A percentile compares a stretch with the other conserved stretches of the same genome.
These are phyloP conservation scores for Drosophila biarmipes DNA, from an alignment of 1,140 invertebrate genomes.

Conservation along the genomic window DNA sequence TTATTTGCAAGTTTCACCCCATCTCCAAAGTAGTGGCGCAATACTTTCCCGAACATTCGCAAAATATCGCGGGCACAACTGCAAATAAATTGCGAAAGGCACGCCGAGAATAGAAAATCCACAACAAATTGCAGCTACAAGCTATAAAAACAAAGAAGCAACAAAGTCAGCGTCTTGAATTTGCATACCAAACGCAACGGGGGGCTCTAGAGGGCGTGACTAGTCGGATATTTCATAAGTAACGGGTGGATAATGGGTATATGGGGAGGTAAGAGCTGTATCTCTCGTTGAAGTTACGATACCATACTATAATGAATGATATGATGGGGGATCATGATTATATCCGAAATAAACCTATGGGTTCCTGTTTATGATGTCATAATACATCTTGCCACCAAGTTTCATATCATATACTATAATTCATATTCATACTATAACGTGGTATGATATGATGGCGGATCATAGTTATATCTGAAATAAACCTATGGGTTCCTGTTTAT, in stretches of 20 bases:
- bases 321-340: too few relatives aligned
- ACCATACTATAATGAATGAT: too few relatives aligned
- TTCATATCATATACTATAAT: too few relatives aligned
- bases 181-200: constrained; percentile 23
- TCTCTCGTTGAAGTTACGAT: too few relatives aligned
- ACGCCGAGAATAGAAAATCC: constrained; percentile 42
- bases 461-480: too few relatives aligned
- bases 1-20: constrained; percentile 9
- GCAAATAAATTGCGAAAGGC: constrained; percentile 76
- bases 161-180: constrained; percentile 25
- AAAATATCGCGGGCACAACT: constrained; percentile 54
- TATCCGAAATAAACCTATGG: too few relatives aligned
- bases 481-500: too few relatives aligned
- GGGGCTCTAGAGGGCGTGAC: constrained; percentile 18
- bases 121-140: constrained; percentile 29
- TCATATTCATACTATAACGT: too few relatives aligned
- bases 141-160: constrained; percentile 35
- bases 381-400: too few relatives aligned
- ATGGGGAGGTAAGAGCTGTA: neutral
- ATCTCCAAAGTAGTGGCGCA: constrained; percentile 14
- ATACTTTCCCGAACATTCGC: constrained; percentile 41
- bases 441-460: too few relatives aligned
- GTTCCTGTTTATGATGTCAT: too few relatives aligned
- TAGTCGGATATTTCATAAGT: neutral
- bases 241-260: neutral